Evolutionary conservation across 2,888 invertebrate species (phyloP).

Genomic region (Erebia ligea): DNA sequence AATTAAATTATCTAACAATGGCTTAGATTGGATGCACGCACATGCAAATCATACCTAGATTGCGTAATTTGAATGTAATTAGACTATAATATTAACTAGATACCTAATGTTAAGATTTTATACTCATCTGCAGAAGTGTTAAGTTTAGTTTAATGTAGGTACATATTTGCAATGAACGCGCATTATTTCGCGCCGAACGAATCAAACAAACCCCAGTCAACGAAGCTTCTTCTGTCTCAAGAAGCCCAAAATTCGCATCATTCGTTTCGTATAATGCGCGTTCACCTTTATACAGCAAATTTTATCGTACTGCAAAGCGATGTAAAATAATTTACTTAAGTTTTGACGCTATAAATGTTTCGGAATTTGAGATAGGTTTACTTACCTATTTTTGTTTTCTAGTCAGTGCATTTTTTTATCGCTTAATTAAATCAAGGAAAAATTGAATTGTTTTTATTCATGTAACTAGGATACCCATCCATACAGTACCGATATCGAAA

Average conservation of each 20-base stretch:
- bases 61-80: neutral
- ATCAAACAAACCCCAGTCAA: too few species aligned
- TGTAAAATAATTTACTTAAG: slow-evolving; percentile 35
- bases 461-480: neutral
- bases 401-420: slow-evolving; percentile 77
- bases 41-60: neutral
- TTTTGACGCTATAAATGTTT: slow-evolving; percentile 36
- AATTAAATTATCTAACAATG: neutral
- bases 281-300: slow-evolving; percentile 20
- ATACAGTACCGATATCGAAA: neutral
- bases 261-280: neutral
- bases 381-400: slow-evolving; percentile 58
- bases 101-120: slow-evolving; percentile 1
- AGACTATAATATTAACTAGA: neutral
- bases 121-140: slow-evolving; percentile 15
- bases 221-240: too few species aligned
- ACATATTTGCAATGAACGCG: too few species aligned
- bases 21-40: neutral
- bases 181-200: too few species aligned
- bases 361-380: slow-evolving; percentile 30
- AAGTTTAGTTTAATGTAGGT: slow-evolving; percentile 14
- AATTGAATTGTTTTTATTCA: slow-evolving; percentile 45
- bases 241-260: neutral
- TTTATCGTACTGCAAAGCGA: slow-evolving; percentile 36
- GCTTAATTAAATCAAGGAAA: slow-evolving; percentile 75